Base-by-base conservation (phyloP, 2,888 invertebrate genomes). In the Thymelicus acteon region DNA sequence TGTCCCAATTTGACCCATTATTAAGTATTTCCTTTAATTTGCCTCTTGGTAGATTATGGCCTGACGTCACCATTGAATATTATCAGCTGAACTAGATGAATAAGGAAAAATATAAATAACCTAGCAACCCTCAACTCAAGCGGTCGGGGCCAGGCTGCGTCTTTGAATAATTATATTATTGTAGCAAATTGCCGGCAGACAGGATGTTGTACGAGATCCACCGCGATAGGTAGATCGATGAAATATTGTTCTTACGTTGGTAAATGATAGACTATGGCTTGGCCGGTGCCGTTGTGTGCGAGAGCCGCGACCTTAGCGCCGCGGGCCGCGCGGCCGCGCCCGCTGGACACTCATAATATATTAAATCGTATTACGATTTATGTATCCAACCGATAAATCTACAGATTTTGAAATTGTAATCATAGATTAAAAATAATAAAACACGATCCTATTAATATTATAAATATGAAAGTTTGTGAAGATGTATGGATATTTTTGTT, bases 141-240 rank as follows among this genome's bases (percentile, higher is more conserved):
- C 2, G 49, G 49, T 52, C 19, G 40, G 15, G 40, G 40, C 60
- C 40, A 44, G 10, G 8, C 12, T 15, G 40, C 10, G 40, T 60
- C 10, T 31, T 19, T 19, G 40, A 60, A 60, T 60, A 60, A 60
- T 60, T 44, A 60, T 60, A 44, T 60, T 60, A 40, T 60, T 60
- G 40, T 44, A 60, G 60, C 60, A 60, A 44, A 60, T 60, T 60
- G 60, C 60, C 39, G 39, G 40, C 60, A 19, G 44, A 19, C 60
- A 58, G 64, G 64, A 57, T 65, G 54, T 65, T 65, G 54, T 65
- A 65, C 40, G 40, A 65, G 49, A 52, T 52, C 49, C 15, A n/a
- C 15, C 15, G 49, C 19, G 64, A 54, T 65, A 65, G 64, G 48
- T 37, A 31, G 62, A 44, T 65, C 54, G 54, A 65, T 54, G 44